These are phyloP conservation scores for Melanargia galathea DNA, from an alignment of 2,888 invertebrate genomes.

Conservation along the genomic window DNA sequence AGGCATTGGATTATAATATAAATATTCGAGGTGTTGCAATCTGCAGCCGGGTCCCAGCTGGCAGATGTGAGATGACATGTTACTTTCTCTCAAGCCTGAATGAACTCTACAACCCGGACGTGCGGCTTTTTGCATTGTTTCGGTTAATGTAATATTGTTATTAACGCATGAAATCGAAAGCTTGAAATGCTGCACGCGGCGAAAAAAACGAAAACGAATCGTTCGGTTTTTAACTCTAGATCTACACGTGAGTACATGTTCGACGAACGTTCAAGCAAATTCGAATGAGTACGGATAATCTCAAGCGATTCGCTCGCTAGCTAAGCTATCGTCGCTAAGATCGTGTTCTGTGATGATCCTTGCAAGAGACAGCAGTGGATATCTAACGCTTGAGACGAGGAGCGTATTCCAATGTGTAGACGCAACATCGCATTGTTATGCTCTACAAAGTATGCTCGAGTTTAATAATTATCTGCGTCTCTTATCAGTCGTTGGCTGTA, in stretches of 20 bases:
- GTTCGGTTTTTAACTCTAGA: conserved; percentile 37
- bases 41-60: conserved; percentile 50
- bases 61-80: conserved; percentile 57
- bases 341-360: too few relatives aligned
- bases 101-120: conserved; percentile 67
- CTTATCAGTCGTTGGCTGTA: too few relatives aligned
- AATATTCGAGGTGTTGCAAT: conserved; percentile 63
- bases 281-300: background rate
- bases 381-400: too few relatives aligned
- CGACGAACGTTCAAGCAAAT: background rate
- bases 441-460: background rate
- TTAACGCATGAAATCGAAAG: conserved; percentile 72
- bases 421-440: background rate
- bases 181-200: conserved; percentile 54
- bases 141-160: conserved; percentile 70
- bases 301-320: too few relatives aligned
- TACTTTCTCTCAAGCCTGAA: conserved; percentile 65
- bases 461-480: too few relatives aligned
- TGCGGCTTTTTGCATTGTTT: conserved; percentile 68
- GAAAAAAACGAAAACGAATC: conserved; percentile 70
- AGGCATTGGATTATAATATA: conserved; percentile 47
- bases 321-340: too few relatives aligned
- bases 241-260: background rate
- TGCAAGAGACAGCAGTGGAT: too few relatives aligned
- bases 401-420: too few relatives aligned